These are phyloP conservation scores for Plagodis dolabraria DNA, from an alignment of 2,888 invertebrate species.

Conservation along the genomic window DNA sequence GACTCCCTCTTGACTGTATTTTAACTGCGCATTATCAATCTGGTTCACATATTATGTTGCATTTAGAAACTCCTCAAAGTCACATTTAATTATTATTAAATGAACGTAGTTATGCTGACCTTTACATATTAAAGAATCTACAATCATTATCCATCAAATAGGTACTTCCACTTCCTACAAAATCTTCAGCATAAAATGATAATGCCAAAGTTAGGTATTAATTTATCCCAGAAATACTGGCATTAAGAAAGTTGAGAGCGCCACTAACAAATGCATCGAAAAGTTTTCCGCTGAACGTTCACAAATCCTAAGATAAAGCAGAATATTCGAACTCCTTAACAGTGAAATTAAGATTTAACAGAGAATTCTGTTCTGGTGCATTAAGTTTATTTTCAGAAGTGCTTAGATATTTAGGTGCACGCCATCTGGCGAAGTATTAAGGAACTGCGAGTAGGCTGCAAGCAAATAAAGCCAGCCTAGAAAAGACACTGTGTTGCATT, in stretches of 20 bases:
- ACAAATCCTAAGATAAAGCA: constrained; percentile 51
- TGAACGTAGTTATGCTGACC: no score
- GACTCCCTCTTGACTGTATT: no score
- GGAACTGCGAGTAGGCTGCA: constrained; percentile 23
- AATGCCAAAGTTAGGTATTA: constrained; percentile 45
- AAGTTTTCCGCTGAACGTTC: constrained; percentile 67
- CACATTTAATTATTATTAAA: no score
- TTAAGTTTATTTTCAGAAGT: not conserved
- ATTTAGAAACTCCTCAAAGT: no score
- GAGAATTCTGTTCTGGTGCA: no score
- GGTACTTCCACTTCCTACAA: no score
- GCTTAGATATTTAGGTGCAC: constrained; percentile 20
- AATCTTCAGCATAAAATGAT: constrained; percentile 1
- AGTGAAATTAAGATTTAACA: constrained; percentile 1
- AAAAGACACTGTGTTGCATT: no score
- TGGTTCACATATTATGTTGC: no score
- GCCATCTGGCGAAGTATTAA: constrained; percentile 32
- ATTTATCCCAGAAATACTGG: constrained; percentile 48
- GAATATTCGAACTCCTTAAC: constrained; percentile 37
- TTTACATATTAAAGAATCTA: no score
- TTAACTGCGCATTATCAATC: no score
- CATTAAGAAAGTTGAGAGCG: constrained; percentile 65
- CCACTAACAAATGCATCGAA: constrained; percentile 72
- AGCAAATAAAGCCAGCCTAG: not conserved
- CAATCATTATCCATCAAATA: no score